Percentiles rank a stretch among this genome's conserved stretches.
These are phyloP conservation scores for Acanthurus tractus DNA, from an alignment of 2,797 vertebrate genomes.

Conservation along the genomic window DNA sequence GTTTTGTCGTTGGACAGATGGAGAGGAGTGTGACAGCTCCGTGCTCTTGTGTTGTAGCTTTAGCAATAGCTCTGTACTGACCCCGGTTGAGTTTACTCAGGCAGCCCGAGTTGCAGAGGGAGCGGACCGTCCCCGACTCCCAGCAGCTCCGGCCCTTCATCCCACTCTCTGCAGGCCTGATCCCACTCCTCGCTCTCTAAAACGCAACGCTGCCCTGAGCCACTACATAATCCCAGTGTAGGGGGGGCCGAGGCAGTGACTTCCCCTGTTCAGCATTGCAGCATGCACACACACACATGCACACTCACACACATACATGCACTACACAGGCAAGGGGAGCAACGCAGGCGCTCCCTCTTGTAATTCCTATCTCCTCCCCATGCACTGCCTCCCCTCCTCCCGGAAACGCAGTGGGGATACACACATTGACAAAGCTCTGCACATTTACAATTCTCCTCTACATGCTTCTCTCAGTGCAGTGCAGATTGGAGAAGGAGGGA, in stretches of 20 bases:
- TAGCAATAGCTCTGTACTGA: slow-evolving; percentile 86
- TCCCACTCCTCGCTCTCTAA: slow-evolving; percentile 70
- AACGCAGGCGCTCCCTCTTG: slow-evolving; percentile 45
- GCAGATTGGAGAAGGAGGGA: slow-evolving; percentile 61
- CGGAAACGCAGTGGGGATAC: slow-evolving; percentile 50
- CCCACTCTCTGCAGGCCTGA: slow-evolving; percentile 81
- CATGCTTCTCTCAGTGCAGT: slow-evolving; percentile 84
- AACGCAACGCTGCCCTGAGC: slow-evolving; percentile 71
- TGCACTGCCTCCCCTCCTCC: slow-evolving; percentile 49
- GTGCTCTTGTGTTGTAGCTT: slow-evolving; percentile 66
- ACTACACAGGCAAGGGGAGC: slow-evolving; percentile 49
- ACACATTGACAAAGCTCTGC: slow-evolving; percentile 66
- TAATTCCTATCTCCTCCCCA: slow-evolving; percentile 55
- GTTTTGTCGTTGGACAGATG: slow-evolving; percentile 49
- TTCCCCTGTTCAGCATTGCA: slow-evolving; percentile 82
- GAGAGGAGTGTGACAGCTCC: slow-evolving; percentile 71
- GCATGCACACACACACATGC: slow-evolving; percentile 62
- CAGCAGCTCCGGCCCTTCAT: slow-evolving; percentile 98
- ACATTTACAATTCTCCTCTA: slow-evolving; percentile 81
- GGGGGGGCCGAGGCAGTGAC: slow-evolving; percentile 60
- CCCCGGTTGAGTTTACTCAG: slow-evolving; percentile 93
- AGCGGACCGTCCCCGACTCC: slow-evolving; percentile 90
- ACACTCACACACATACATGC: slow-evolving; percentile 55
- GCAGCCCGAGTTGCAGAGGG: slow-evolving; percentile 95
- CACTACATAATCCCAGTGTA: slow-evolving; percentile 82